A percentile compares a stretch with the other conserved stretches of the same genome.
Evolutionary conservation across 1,140 invertebrate genomes (phyloP).

Genomic region (Neodiprion virginianus): DNA sequence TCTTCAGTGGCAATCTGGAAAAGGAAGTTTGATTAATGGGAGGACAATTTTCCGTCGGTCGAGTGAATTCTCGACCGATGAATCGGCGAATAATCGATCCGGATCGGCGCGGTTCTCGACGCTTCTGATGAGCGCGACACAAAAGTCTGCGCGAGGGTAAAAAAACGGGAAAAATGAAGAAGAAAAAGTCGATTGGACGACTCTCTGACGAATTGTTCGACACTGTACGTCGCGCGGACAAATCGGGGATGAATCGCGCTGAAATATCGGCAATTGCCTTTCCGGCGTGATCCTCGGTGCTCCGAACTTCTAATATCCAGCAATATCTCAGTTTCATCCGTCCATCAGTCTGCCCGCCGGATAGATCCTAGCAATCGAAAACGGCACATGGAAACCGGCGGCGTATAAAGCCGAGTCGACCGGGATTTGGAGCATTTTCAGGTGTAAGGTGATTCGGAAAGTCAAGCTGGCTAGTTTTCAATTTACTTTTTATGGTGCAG

Average conservation of each 20-base stretch:
- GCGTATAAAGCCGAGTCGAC: neutral
- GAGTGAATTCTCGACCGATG: neutral
- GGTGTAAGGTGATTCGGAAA: neutral
- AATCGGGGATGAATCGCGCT: neutral
- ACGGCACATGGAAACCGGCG: neutral
- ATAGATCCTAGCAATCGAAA: neutral
- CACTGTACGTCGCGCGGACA: neutral
- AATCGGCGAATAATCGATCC: neutral
- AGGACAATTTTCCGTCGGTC: no score
- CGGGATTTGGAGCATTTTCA: neutral
- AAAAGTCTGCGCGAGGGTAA: neutral
- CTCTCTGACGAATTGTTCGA: no score
- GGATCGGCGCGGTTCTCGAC: conserved; percentile 23
- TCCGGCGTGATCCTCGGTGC: neutral
- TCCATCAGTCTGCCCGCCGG: neutral
- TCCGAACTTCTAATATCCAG: neutral
- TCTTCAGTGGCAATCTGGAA: conserved; percentile 70
- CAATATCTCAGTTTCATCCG: neutral
- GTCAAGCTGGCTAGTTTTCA: neutral
- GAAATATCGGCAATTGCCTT: conserved; percentile 1
- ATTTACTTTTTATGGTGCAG: neutral
- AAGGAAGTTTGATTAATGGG: neutral
- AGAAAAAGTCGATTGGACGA: no score
- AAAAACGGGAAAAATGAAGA: neutral
- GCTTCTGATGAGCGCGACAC: neutral